Base-by-base conservation (phyloP, 2,888 invertebrate species). In the Dinocampus coccinellae region DNA sequence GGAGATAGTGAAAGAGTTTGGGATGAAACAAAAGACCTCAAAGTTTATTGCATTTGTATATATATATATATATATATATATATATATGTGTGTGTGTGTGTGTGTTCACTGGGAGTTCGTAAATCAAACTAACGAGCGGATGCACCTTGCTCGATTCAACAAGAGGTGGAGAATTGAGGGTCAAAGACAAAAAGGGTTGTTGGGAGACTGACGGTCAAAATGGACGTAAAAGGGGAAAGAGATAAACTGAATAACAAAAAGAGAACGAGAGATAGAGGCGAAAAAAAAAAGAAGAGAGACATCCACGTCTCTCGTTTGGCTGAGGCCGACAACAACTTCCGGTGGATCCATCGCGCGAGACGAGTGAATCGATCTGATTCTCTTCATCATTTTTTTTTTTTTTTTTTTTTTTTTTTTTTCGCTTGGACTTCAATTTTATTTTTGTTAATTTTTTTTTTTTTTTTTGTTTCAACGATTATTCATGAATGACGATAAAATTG, bases 111-210 rank as follows among this genome's bases (percentile, higher is more conserved):
- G 71, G 72, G 70, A 72, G 70, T 74, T 74, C 75, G 74, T 75
- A 75, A 75, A 75, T 75, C 75, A 75, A 74, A 72, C 75, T 72
- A 75, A 75, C 75, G 72, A 75, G 73, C 73, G 75, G 73, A 75
- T 75, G 72, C 75, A 75, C 75, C 74, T 75, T 75, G 75, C 75
- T 65, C 60, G 71, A 75, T 73, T 58, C 72, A 67, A 64, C 34
- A 42, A 52, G 63, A 47, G 47, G 47, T 58, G 39, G 7, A 29
- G 60, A 53, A 68, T 24, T 29, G 33, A 64, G 52, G 39, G 29
- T 22, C n/a, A 34, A 47, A 39, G 68, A 64, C 53, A 57, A 33
- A 63, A n/a, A 42, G 42, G 16, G 22, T 58, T 42, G 29, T 39
- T 29, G 11, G 20, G 26, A 47, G 29, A 26, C 16, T 47, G 47